Conservation (phyloP, 2,113 vertebrate genomes). For the Ondatra zibethicus region DNA sequence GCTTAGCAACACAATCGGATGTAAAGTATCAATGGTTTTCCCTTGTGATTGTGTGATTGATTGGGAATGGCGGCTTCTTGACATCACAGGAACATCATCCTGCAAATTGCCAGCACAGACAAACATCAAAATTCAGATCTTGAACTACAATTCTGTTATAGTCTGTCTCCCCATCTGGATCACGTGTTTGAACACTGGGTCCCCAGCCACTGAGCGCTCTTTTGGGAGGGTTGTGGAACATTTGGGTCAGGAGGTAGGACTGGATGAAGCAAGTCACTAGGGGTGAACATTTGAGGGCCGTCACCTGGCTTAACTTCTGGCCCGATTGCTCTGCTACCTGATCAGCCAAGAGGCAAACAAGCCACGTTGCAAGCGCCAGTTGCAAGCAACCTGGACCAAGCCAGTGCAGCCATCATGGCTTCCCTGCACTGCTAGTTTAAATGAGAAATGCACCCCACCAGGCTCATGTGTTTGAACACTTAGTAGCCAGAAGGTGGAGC, state of each 20-base stretch:
- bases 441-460: not conserved
- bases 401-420: not conserved
- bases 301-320: not conserved
- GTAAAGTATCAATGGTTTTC: not conserved
- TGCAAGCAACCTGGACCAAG: not conserved
- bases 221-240: not conserved
- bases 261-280: not conserved
- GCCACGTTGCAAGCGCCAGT: not conserved
- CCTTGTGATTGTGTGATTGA: too few relatives aligned
- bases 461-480: not conserved
- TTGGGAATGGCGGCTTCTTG: not conserved
- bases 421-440: not conserved
- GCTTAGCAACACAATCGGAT: not conserved
- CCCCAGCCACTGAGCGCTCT: not conserved
- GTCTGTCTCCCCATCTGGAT: not conserved
- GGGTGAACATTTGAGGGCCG: not conserved
- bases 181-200: not conserved
- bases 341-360: not conserved
- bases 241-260: not conserved
- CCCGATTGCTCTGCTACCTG: not conserved
- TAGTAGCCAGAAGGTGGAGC: not conserved
- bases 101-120: not conserved
- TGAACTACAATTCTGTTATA: not conserved
- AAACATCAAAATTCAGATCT: not conserved
- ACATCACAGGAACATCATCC: not conserved